Conservation (phyloP, 1,140 invertebrate species). For the Meteorus sp. region DNA sequence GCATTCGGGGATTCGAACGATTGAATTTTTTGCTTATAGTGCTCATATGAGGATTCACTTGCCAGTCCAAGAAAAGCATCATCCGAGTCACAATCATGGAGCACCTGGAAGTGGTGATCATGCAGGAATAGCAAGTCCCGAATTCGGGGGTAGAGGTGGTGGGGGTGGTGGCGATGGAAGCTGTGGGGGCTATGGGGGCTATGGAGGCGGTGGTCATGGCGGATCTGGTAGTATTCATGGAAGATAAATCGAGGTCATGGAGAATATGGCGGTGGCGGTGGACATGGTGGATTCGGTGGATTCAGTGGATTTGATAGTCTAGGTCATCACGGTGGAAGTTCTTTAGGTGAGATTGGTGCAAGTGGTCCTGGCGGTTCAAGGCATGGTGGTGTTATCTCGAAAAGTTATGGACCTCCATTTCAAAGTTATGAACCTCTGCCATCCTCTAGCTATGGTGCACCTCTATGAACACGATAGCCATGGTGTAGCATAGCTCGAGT, state of each 20-base stretch:
- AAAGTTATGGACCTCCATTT: constrained; percentile 15
- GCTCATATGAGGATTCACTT: constrained; percentile 57
- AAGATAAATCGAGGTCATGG: no score
- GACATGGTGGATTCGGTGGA: constrained; percentile 28
- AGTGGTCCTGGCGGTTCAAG: constrained; percentile 30
- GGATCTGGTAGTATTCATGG: no score
- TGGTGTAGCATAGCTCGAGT: no score
- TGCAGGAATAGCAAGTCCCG: constrained; percentile 28
- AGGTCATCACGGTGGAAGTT: constrained; percentile 21
- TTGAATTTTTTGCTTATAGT: constrained; percentile 37
- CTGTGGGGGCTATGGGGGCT: no score
- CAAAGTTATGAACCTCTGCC: constrained; percentile 11
- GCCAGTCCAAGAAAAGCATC: constrained; percentile 43
- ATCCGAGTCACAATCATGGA: constrained; percentile 45
- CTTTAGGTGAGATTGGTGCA: no score
- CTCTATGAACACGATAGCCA: background rate
- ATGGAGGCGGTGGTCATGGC: no score
- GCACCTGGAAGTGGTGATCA: constrained; percentile 26
- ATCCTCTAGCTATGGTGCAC: background rate
- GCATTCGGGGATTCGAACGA: background rate
- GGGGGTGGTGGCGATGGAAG: no score
- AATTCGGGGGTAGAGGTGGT: constrained; percentile 33
- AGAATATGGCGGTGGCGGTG: constrained; percentile 20
- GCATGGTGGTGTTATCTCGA: constrained; percentile 23
- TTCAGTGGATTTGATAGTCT: constrained; percentile 18